These are phyloP conservation scores for Caenorhabditis wallacei DNA, from an alignment of 2,888 invertebrate species.

Conservation along the genomic window DNA sequence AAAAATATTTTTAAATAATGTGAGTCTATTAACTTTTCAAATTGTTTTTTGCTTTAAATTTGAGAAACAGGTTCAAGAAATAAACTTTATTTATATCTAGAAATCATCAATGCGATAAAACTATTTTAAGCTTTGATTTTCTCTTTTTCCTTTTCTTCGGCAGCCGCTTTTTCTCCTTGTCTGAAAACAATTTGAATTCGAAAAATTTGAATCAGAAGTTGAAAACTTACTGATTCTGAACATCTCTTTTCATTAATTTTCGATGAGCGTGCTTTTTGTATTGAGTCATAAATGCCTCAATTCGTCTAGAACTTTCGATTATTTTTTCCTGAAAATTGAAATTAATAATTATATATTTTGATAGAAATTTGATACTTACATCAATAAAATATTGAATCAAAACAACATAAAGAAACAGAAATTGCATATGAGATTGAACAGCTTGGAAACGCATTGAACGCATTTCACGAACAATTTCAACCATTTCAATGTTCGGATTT, in stretches of 20 bases:
- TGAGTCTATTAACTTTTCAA: no score
- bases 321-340: slow-evolving; percentile 52
- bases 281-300: slow-evolving; percentile 60
- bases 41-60: no score
- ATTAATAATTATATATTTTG: no score
- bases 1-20: no score
- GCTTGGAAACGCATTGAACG: slow-evolving; percentile 65
- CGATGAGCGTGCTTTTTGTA: slow-evolving; percentile 61
- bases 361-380: slow-evolving; percentile 17
- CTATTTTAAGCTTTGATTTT: neutral
- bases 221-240: slow-evolving; percentile 42
- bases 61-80: no score
- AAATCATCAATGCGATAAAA: no score
- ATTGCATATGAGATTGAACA: slow-evolving; percentile 70
- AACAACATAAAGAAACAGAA: slow-evolving; percentile 67
- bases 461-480: slow-evolving; percentile 69
- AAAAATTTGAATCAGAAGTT: neutral
- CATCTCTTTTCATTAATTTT: slow-evolving; percentile 61
- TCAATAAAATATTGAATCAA: slow-evolving; percentile 69
- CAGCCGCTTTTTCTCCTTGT: slow-evolving; percentile 29
- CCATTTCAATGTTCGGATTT: slow-evolving; percentile 60
- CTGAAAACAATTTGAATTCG: neutral
- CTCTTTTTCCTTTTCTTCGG: slow-evolving; percentile 46
- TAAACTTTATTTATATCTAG: no score
- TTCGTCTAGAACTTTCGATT: slow-evolving; percentile 41